Evolutionary conservation across 2,113 vertebrate species (phyloP).

Genomic region (Notiomystis cincta): DNA sequence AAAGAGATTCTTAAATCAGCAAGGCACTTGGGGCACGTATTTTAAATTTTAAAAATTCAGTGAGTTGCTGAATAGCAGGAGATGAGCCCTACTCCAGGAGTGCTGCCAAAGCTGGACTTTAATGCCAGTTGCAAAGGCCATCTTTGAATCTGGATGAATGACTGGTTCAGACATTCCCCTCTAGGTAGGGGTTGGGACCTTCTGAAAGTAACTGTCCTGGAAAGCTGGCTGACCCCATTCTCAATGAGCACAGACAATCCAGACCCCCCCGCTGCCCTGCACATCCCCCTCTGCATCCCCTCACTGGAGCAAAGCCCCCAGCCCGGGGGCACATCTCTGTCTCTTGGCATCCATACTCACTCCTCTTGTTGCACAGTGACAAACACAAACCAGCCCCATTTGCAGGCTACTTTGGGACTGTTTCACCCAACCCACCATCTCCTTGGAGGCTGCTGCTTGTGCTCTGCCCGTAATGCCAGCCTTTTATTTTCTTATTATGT

Average conservation of each 20-base stretch:
- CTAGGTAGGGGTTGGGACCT: rapidly evolving
- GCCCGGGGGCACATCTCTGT: neutral
- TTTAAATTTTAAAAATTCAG: neutral
- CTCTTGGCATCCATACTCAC: neutral
- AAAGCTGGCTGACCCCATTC: neutral
- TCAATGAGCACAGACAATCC: rapidly evolving
- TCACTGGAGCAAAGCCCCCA: rapidly evolving
- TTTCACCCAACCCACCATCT: neutral
- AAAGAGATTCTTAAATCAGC: neutral
- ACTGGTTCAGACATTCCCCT: neutral
- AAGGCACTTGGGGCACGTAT: neutral
- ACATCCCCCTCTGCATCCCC: neutral
- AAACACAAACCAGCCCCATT: neutral
- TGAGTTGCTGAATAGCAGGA: neutral
- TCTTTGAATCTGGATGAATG: neutral
- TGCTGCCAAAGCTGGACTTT: neutral
- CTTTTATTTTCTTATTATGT: neutral
- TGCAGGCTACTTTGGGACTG: neutral
- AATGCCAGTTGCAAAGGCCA: neutral
- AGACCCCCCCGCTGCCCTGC: neutral
- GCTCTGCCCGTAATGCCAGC: neutral
- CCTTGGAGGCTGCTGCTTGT: neutral
- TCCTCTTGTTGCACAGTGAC: neutral
- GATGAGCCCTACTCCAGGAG: neutral
- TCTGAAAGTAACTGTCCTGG: neutral